Percentiles rank a stretch among this genome's conserved stretches.
phyloP scores from a whole-genome alignment of 1,140 invertebrate genomes.

The Drosophila malerkotliana region DNA sequence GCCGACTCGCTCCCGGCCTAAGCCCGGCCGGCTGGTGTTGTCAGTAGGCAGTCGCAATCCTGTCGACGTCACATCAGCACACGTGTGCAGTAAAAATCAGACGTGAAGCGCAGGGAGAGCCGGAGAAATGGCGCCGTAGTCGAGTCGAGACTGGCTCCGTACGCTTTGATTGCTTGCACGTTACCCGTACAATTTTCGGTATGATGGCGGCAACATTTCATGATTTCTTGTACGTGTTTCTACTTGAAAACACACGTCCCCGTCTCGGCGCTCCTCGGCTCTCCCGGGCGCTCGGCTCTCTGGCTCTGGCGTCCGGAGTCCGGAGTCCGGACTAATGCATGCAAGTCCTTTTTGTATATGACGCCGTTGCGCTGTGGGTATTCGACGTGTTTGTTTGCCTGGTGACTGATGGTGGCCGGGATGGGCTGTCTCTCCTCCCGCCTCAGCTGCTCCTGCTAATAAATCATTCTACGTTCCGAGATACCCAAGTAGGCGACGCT shows the following conservation, averaged over 20 bases:
- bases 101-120: conserved; percentile 41
- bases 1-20: conserved; percentile 38
- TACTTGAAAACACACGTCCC: conserved; percentile 63
- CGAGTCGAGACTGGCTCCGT: conserved; percentile 44
- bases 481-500: conserved; percentile 37
- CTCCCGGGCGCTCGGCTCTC: no score
- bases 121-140: conserved; percentile 11
- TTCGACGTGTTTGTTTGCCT: conserved; percentile 62
- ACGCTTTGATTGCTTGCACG: conserved; percentile 81
- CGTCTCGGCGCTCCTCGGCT: not conserved
- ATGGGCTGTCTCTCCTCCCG: conserved; percentile 18
- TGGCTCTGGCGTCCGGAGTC: not conserved
- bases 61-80: conserved; percentile 77
- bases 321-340: conserved; percentile 49
- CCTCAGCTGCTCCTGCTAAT: conserved; percentile 36
- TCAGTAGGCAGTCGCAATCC: conserved; percentile 60
- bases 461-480: conserved; percentile 56
- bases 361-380: conserved; percentile 34
- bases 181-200: conserved; percentile 82
- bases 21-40: conserved; percentile 38
- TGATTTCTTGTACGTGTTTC: conserved; percentile 82
- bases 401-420: conserved; percentile 67
- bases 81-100: conserved; percentile 82
- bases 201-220: conserved; percentile 83
- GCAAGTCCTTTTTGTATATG: conserved; percentile 55